Conservation (phyloP, 2,797 vertebrate species). For the Nasua narica region DNA sequence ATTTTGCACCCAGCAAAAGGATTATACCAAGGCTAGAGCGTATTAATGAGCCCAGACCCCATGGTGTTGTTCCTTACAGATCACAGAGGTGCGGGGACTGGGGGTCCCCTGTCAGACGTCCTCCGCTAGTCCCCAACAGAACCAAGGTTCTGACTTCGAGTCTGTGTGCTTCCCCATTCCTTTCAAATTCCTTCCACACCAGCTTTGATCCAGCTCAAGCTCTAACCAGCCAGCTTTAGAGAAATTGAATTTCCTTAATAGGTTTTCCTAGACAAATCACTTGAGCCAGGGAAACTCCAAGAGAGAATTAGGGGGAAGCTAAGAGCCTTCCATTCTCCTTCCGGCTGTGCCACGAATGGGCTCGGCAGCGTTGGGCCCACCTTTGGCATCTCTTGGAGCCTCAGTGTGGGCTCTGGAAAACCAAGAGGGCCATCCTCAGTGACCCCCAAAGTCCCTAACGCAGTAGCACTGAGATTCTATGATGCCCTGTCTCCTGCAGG, state of each 20-base stretch:
- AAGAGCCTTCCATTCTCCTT: not conserved
- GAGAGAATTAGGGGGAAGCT: not conserved
- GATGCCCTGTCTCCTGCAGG: not conserved
- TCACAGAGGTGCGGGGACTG: not conserved
- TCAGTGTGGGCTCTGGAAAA: conserved; percentile 4
- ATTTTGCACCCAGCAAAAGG: not conserved
- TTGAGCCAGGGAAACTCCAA: not conserved
- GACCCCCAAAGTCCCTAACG: not conserved
- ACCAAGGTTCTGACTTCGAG: not conserved
- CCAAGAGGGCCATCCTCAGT: not conserved
- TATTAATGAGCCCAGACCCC: not conserved
- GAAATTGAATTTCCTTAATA: conserved; percentile 42
- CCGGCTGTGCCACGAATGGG: not conserved
- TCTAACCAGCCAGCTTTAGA: not conserved
- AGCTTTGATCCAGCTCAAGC: conserved; percentile 13
- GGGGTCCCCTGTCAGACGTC: not conserved
- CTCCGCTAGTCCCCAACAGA: accelerated
- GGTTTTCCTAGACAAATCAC: not conserved
- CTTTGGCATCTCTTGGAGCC: not conserved
- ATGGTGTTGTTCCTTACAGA: not conserved
- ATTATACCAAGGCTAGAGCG: not conserved
- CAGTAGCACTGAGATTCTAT: not conserved
- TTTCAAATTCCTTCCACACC: not conserved
- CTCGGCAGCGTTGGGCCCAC: not conserved
- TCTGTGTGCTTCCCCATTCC: no score